Conservation (phyloP, 2,797 vertebrate species). For the Jordanella pulchra region DNA sequence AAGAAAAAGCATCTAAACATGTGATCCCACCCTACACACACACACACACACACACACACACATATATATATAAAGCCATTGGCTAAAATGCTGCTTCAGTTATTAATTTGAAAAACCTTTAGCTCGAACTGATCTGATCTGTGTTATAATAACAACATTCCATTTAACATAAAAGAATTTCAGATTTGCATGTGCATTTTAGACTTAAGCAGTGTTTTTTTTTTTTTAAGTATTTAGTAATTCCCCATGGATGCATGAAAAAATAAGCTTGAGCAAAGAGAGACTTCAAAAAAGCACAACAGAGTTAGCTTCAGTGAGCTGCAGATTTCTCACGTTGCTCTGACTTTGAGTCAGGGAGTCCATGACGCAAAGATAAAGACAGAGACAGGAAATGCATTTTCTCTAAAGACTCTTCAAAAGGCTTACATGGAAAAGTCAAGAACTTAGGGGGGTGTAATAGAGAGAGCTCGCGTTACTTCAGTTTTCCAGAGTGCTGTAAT, state of each 20-base stretch:
- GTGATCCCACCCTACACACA: too few relatives aligned
- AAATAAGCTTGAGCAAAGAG: slow-evolving; percentile 48
- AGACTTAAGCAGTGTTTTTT: slow-evolving; percentile 1
- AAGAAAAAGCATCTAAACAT: too few relatives aligned
- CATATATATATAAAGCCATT: background rate
- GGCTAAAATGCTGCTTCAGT: too few relatives aligned
- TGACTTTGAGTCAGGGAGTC: slow-evolving; percentile 50
- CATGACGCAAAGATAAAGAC: background rate
- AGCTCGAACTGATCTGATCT: background rate
- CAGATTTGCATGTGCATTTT: slow-evolving; percentile 15
- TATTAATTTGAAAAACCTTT: too few relatives aligned
- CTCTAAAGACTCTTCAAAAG: slow-evolving; percentile 62
- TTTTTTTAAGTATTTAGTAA: slow-evolving; percentile 36
- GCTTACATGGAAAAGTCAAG: slow-evolving; percentile 53
- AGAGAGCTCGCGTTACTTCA: slow-evolving; percentile 56
- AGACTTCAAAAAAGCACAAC: slow-evolving; percentile 59
- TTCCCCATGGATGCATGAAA: slow-evolving; percentile 35
- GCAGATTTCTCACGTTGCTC: slow-evolving; percentile 52
- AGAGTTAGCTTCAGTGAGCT: slow-evolving; percentile 60
- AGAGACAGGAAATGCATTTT: slow-evolving; percentile 54
- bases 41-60: too few relatives aligned
- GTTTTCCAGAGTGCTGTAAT: slow-evolving; percentile 61
- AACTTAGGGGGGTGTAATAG: slow-evolving; percentile 59
- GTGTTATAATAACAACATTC: background rate
- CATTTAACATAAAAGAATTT: background rate